Evolutionary conservation across 2,888 invertebrate genomes (phyloP).

Genomic region (Platypus cylindrus): DNA sequence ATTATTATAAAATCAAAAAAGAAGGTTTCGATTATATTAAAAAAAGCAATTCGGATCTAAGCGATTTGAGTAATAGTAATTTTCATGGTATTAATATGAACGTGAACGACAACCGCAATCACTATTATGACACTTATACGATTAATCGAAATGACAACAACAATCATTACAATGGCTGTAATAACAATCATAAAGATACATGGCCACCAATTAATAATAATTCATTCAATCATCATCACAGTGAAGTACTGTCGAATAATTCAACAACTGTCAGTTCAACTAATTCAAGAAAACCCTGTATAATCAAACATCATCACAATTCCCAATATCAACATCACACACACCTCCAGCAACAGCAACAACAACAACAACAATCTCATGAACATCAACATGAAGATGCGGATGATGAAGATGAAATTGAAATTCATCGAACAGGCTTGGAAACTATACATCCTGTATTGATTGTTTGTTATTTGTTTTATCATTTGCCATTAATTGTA

Average conservation of each 20-base stretch:
- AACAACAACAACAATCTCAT: slow-evolving; percentile 9
- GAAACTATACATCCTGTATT: slow-evolving; percentile 40
- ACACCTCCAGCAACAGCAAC: no score
- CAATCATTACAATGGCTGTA: slow-evolving; percentile 13
- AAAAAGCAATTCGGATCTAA: slow-evolving; percentile 33
- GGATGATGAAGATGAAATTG: slow-evolving; percentile 21
- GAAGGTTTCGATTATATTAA: slow-evolving; percentile 31
- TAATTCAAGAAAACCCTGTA: slow-evolving; percentile 38
- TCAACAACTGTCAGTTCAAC: slow-evolving; percentile 43
- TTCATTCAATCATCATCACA: slow-evolving; percentile 11
- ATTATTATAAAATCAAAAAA: slow-evolving; percentile 24
- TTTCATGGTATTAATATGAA: slow-evolving; percentile 18
- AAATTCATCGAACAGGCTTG: slow-evolving; percentile 32
- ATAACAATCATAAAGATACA: slow-evolving; percentile 12
- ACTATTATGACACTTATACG: slow-evolving; percentile 28
- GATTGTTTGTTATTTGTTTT: slow-evolving; percentile 43
- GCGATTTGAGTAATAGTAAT: slow-evolving; percentile 28
- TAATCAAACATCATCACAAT: slow-evolving; percentile 31
- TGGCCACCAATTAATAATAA: slow-evolving; percentile 15
- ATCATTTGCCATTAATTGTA: slow-evolving; percentile 48
- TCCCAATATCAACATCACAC: no score
- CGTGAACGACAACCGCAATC: slow-evolving; percentile 20
- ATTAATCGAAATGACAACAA: slow-evolving; percentile 21
- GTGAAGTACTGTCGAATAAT: slow-evolving; percentile 32
- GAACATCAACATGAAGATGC: no score